Evolutionary conservation across 2,113 vertebrate genomes (phyloP).

Genomic region (Rhodinocichla rosea): DNA sequence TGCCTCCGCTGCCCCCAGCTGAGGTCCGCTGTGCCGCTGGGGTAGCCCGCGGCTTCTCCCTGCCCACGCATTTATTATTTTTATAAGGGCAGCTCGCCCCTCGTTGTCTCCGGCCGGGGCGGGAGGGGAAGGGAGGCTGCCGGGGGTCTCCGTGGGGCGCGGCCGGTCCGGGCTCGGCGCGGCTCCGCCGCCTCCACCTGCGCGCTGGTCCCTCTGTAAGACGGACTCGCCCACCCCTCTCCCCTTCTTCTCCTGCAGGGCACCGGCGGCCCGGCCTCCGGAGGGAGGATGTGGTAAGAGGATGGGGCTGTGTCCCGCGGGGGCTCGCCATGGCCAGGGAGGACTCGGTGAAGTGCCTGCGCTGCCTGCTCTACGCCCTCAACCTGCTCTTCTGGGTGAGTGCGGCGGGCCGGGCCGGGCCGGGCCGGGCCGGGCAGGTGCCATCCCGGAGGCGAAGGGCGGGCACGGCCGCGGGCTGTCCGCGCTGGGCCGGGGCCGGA

Average conservation of each 20-base stretch:
- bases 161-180: neutral
- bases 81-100: neutral
- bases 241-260: conserved; percentile 18
- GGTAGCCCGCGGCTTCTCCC: neutral
- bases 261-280: neutral
- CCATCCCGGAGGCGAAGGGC: neutral
- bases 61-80: neutral
- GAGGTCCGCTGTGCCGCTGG: neutral
- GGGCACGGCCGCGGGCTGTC: neutral
- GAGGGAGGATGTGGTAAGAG: conserved; percentile 76
- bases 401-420: neutral
- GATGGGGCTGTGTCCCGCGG: conserved; percentile 73
- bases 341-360: conserved; percentile 95
- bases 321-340: conserved; percentile 90
- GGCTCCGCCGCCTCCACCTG: neutral
- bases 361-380: conserved; percentile 91
- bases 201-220: neutral
- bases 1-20: neutral
- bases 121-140: neutral
- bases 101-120: neutral
- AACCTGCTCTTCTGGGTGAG: conserved; percentile 98
- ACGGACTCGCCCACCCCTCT: neutral
- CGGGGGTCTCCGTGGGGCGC: neutral
- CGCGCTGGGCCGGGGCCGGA: neutral
- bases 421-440: conserved; percentile 55